Evolutionary conservation across 2,113 vertebrate species (phyloP), one percentile per base, ranked within the genome.

Genomic region (Nymphicus hollandicus): DNA sequence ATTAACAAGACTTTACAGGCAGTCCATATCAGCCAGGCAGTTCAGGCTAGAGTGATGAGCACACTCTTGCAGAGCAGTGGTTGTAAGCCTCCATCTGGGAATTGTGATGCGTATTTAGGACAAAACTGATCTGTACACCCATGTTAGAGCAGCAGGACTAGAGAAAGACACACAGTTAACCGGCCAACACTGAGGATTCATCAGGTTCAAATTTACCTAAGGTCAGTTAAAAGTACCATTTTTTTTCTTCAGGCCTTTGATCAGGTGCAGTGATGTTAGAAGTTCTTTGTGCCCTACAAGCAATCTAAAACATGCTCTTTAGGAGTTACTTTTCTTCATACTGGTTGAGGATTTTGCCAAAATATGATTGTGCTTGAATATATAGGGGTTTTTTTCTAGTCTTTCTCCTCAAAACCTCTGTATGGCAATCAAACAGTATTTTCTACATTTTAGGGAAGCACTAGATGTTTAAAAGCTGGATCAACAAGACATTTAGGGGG

Each of bases 181-280:
- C 0, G 2, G 19, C 23, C 24, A 35, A 8, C 16, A 11, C 23
- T 24, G 16, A 65, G 46, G 22, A 11, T 2, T 1, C 2, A 8
- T 31, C 41, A 31, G 6, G 27, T 35, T 76, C 49, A 74, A 64
- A 47, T 47, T 46, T 41, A 50, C 25, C 37, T 44, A 28, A 70
- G 1, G 13, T 64, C 35, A 20, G 25, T 47, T 76, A 43, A 69
- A 91, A 93, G 50, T 9, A 7, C 25, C 3, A 2, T 43, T 80
- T 92, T 53, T 28, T 20, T 61, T 56, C 9, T 15, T 43, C 22
- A 39, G 17, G 11, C 10, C 44, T 70, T 56, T 19, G 28, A 24
- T 58, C 33, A 61, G 10, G 22, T 31, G 2, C 9, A n/a, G 28
- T 9, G 52, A 31, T 27, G 9, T 74, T 73, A 47, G 61, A 70